Base-by-base conservation (phyloP, 2,113 vertebrate genomes). In the Ammodytes dubius region DNA sequence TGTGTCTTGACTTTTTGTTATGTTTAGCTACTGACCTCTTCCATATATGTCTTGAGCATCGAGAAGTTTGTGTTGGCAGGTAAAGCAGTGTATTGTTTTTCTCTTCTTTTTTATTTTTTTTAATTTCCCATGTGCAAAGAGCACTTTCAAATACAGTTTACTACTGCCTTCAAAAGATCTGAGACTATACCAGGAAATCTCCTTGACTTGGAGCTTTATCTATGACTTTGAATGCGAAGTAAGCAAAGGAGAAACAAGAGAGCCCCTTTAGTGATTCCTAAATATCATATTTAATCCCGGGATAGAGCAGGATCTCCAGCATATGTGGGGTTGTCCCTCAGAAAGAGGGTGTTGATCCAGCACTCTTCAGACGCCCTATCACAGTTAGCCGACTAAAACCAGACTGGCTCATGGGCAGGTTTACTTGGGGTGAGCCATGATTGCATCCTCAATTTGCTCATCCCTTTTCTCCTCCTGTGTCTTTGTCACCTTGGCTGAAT, bases 261-360 rank as follows among this genome's bases (percentile, higher is more conserved):
- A 64, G 77, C 74, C 70, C 27, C 63, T 57, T 68, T 53, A 45
- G 19, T 43, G 4, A 57, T 73, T 69, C 14, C 50, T 70, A 88
- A 92, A 92, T 88, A 85, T 90, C 92, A 94, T 27, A 76, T 83
- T 35, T 92, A 89, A 94, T 90, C 85, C 83, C 12, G 0, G 82
- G 80, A 87, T 90, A 79, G 76, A 76, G 84, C 3, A 45, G 86
- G 78, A 85, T 85, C 70, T 83, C 66, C 89, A 61, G 70, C 61
- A 83, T 82, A 78, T 83, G 79, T 68, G 74, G 67, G 72, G 79
- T 61, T 70, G 70, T 78, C 79, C 88, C 77, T 65, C 27, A 15
- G 50, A 56, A 19, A 76, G 58, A 49, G 57, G 58, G 73, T 59
- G 75, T 50, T 78, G 74, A 85, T 68, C 70, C 72, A 43, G 61